Conservation (phyloP, 2,113 vertebrate species). For the Nyctereutes procyonoides region DNA sequence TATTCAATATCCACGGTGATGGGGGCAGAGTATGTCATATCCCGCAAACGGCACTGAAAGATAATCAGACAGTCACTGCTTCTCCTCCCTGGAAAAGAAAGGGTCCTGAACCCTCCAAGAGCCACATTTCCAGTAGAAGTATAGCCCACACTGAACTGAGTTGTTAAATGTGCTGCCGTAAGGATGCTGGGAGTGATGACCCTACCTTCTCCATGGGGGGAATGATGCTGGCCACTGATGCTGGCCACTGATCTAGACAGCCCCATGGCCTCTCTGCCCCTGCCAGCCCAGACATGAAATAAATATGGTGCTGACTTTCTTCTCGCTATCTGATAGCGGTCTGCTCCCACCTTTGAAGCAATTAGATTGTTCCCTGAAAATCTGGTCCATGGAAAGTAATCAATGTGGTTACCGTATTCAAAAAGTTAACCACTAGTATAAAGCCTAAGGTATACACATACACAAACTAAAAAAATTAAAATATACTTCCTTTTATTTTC, state of each 20-base stretch:
- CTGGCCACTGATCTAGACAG: not conserved
- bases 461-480: not conserved
- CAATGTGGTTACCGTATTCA: not conserved
- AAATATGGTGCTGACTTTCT: not conserved
- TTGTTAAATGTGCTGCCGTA: not conserved
- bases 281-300: not conserved
- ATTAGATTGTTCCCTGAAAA: not conserved
- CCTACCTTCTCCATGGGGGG: not conserved
- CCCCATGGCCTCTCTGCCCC: not conserved
- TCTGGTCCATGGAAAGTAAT: not conserved
- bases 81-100: not conserved
- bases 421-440: not conserved
- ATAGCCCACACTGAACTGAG: not conserved
- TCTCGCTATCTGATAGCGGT: not conserved
- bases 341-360: not conserved
- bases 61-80: not conserved
- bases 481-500: not conserved
- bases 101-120: not conserved
- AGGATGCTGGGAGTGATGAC: not conserved
- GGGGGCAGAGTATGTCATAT: constrained; percentile 98
- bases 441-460: not conserved
- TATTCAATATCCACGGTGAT: constrained; percentile 99
- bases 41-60: constrained; percentile 95
- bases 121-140: not conserved
- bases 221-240: not conserved